These are phyloP conservation scores for Ceratitis capitata DNA, from an alignment of 1,140 invertebrate genomes.

Conservation along the genomic window DNA sequence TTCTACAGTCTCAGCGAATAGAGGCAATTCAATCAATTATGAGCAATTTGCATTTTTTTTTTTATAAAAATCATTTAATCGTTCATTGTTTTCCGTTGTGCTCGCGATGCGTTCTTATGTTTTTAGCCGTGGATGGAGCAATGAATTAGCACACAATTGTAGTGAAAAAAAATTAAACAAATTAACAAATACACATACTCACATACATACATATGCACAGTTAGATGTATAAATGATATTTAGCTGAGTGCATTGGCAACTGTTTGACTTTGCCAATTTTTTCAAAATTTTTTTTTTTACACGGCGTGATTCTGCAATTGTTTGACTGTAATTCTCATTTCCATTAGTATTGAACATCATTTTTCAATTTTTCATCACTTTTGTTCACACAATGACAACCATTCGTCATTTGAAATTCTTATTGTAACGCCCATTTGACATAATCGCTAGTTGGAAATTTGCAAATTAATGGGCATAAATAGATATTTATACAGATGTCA, in stretches of 20 bases:
- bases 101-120: not conserved
- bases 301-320: not conserved
- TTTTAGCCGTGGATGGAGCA: not conserved
- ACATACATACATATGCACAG: not conserved
- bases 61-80: not conserved
- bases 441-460: not conserved
- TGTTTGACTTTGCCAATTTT: not conserved
- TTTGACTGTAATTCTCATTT: not conserved
- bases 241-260: not conserved
- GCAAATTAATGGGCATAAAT: not conserved
- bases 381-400: not conserved
- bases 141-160: not conserved
- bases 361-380: not conserved
- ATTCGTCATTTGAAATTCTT: not conserved
- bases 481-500: not conserved
- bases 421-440: not conserved
- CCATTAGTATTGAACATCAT: not conserved
- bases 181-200: not conserved
- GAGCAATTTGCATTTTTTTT: not conserved
- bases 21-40: not conserved
- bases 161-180: not conserved
- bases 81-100: not conserved
- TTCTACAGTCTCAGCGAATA: not conserved
- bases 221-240: not conserved
- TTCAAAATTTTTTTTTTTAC: not conserved